Percentiles rank a stretch among this genome's conserved stretches.
These are phyloP conservation scores for Bicyclus anynana DNA, from an alignment of 1,140 invertebrate species.

Conservation along the genomic window DNA sequence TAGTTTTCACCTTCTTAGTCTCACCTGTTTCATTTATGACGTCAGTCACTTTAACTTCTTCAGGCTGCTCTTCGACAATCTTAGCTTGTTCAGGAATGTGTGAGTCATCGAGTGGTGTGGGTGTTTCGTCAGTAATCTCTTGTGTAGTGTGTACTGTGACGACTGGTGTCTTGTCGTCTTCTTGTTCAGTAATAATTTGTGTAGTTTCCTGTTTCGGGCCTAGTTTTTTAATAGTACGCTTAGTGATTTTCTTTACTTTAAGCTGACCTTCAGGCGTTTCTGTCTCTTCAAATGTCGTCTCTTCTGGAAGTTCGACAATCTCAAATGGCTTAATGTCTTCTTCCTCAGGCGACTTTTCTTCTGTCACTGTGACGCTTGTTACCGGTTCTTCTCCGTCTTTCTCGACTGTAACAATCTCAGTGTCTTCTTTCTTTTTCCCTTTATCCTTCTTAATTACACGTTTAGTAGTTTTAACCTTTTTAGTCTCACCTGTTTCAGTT, in stretches of 20 bases:
- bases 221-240: conserved; percentile 49
- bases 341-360: neutral
- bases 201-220: conserved; percentile 27
- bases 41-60: conserved; percentile 1
- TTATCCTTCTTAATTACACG: neutral
- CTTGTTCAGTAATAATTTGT: conserved; percentile 69
- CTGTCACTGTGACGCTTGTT: conserved; percentile 26
- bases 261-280: conserved; percentile 46
- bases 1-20: neutral
- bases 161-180: conserved; percentile 28
- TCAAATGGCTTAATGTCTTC: neutral
- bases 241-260: conserved; percentile 58
- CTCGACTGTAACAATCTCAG: neutral
- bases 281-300: neutral
- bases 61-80: conserved; percentile 48
- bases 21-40: neutral
- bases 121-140: neutral
- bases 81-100: conserved; percentile 34
- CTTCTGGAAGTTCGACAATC: conserved; percentile 11
- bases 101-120: neutral
- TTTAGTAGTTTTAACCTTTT: neutral
- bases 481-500: neutral
- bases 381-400: conserved; percentile 1
- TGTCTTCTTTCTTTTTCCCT: neutral
- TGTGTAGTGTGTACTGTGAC: conserved; percentile 5